Percentiles rank a stretch among this genome's conserved stretches.
Conservation (phyloP, 2,113 vertebrate genomes). For the Coregonus clupeaformis region DNA sequence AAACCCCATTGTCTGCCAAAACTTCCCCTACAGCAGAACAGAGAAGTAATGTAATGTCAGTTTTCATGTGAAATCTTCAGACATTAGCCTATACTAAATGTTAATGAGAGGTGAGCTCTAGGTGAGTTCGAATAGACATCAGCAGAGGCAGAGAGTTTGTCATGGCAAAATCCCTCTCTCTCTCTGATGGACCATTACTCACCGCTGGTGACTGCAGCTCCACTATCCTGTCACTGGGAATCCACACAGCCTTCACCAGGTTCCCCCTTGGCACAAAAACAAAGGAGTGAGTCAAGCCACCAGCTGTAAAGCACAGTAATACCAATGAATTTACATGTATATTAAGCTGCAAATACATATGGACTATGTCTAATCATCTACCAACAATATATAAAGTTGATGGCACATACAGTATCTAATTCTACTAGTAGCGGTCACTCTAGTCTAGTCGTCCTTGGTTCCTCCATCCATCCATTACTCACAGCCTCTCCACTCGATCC, state of each 20-base stretch:
- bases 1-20: constrained; percentile 98
- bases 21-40: constrained; percentile 82
- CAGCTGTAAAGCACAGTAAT: neutral
- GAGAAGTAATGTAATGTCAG: neutral
- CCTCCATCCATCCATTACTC: constrained; percentile 20
- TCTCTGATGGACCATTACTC: constrained; percentile 58
- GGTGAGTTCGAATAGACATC: no score
- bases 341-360: constrained; percentile 89
- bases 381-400: no score
- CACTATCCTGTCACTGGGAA: constrained; percentile 75
- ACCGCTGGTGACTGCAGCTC: constrained; percentile 89
- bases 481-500: constrained; percentile 82
- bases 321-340: neutral
- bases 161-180: no score
- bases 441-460: no score
- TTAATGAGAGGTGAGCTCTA: no score
- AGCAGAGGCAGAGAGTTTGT: no score
- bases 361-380: neutral
- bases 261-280: constrained; percentile 70
- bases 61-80: neutral
- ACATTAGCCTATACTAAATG: no score
- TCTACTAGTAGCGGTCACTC: no score
- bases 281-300: neutral
- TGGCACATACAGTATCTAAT: no score
- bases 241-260: constrained; percentile 86